phyloP scores from a whole-genome alignment of 2,888 invertebrate genomes.

The Lutraria lutraria region DNA sequence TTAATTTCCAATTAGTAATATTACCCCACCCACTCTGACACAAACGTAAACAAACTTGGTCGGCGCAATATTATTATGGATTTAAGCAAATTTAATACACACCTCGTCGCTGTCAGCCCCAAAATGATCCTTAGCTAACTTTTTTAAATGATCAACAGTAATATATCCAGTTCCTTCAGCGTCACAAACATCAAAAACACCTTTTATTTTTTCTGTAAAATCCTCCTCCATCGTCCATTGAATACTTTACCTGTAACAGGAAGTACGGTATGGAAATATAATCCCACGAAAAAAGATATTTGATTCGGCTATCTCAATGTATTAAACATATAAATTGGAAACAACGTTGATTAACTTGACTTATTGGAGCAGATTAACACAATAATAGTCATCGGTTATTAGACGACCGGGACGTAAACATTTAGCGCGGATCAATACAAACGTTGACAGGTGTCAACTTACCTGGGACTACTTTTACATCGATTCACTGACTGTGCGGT shows the following conservation, averaged over 20 bases:
- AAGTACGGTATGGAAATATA: constrained; percentile 56
- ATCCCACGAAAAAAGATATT: neutral
- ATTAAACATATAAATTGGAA: neutral
- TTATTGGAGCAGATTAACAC: neutral
- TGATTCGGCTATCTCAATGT: neutral
- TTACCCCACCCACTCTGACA: constrained; percentile 52
- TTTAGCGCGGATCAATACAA: constrained; percentile 42
- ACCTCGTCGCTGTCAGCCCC: constrained; percentile 82
- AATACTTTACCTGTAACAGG: constrained; percentile 68
- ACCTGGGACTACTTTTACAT: constrained; percentile 52
- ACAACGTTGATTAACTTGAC: neutral
- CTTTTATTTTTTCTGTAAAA: constrained; percentile 78
- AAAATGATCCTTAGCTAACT: constrained; percentile 84
- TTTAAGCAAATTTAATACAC: constrained; percentile 20
- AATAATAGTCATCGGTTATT: neutral
- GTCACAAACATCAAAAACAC: constrained; percentile 85
- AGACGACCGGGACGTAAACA: neutral
- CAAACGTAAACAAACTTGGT: constrained; percentile 49
- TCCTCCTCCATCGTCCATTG: constrained; percentile 73
- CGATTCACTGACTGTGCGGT: constrained; percentile 33
- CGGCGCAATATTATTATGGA: neutral
- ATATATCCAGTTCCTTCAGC: constrained; percentile 84
- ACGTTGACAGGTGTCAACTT: constrained; percentile 56
- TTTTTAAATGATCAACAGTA: constrained; percentile 82
- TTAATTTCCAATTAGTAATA: constrained; percentile 5